These are phyloP conservation scores for Cephus spinipes DNA, from an alignment of 2,888 invertebrate species.

Conservation along the genomic window DNA sequence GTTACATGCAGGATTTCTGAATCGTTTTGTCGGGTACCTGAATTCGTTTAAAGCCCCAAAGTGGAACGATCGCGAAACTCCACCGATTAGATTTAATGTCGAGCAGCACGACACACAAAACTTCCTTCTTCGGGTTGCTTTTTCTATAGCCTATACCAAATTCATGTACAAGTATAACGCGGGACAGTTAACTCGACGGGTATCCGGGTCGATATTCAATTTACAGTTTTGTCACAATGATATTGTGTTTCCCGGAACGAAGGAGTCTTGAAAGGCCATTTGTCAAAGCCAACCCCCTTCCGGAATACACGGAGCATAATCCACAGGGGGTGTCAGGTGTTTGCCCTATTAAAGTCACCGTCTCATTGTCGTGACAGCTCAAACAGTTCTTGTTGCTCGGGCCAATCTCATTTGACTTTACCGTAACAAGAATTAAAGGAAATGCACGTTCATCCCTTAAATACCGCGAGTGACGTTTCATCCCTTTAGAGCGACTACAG, in stretches of 20 bases:
- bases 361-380: background rate
- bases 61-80: constrained; percentile 27
- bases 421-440: background rate
- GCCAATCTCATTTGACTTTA: background rate
- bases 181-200: background rate
- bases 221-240: constrained; percentile 61
- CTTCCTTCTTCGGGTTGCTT: background rate
- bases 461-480: background rate
- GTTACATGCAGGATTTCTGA: background rate
- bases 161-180: background rate
- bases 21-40: background rate
- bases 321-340: background rate
- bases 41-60: background rate
- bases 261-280: background rate
- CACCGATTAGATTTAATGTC: constrained; percentile 37
- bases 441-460: background rate
- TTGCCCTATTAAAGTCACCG: constrained; percentile 4
- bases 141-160: background rate
- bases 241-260: constrained; percentile 47
- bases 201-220: constrained; percentile 62
- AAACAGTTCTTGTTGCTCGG: background rate
- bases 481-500: background rate
- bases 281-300: background rate
- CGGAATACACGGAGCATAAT: background rate
- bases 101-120: constrained; percentile 48